These are phyloP conservation scores for Fregetta grallaria DNA, from an alignment of 2,113 vertebrate genomes.

Conservation along the genomic window DNA sequence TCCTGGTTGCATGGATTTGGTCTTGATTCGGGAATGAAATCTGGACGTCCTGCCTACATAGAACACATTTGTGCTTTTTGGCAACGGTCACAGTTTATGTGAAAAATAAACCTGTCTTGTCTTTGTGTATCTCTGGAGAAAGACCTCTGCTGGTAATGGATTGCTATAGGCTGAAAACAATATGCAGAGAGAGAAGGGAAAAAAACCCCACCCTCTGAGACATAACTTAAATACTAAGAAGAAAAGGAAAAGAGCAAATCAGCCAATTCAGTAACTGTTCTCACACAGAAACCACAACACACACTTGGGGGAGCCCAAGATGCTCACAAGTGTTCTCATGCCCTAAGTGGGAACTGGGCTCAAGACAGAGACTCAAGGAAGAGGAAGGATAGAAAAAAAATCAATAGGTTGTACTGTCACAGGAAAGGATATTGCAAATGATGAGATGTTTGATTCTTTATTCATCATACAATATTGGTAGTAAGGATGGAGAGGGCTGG, in stretches of 20 bases:
- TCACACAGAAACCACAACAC: neutral
- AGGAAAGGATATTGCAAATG: neutral
- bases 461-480: neutral
- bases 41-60: neutral
- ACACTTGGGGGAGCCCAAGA: neutral
- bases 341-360: neutral
- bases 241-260: neutral
- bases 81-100: neutral
- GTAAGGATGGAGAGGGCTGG: neutral
- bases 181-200: neutral
- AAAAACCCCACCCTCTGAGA: neutral
- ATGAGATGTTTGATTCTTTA: neutral
- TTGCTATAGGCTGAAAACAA: neutral
- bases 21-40: neutral
- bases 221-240: neutral
- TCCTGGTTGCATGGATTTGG: neutral
- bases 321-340: neutral
- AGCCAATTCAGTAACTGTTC: neutral
- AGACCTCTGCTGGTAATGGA: neutral
- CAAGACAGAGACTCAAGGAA: accelerated
- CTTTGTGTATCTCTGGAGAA: neutral
- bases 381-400: neutral
- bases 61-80: neutral
- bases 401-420: neutral
- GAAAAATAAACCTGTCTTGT: neutral